Evolutionary conservation across 2,113 vertebrate species (phyloP), one percentile per base, ranked within the genome.

Genomic region (mouse (Mus musculus)): DNA sequence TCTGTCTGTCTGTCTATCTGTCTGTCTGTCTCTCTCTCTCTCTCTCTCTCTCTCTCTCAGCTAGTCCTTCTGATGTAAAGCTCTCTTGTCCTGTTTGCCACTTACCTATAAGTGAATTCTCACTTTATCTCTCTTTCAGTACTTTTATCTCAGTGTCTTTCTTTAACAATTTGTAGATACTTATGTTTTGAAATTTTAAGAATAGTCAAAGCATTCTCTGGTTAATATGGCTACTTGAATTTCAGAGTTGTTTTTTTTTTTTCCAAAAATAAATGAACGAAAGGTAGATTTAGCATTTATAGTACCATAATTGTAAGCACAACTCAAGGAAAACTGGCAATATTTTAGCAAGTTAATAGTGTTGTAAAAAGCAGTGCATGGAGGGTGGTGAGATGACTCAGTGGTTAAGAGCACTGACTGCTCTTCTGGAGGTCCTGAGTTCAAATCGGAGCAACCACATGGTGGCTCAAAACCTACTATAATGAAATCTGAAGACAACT

Each of bases 201-300:
- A 71, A 63, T 95, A 91, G 36, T 91, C 22, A 69, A 87, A 91
- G 52, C 92, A 90, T 89, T 52, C 2, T 17, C 61, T 49, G 67
- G n/a, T 67, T 95, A 90, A 73, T 63, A 92, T 96, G 67, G 54
- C 36, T 91, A 20, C 46, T 93, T 96, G 28, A 36, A 42, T 95
- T 85, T 95, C 61, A 84, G 61, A 69, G 36, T 42, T 94, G 33
- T 92, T 94, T 93, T 13, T 46, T 20, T 91, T 36, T 17, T 33
- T 61, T 63, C 13, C n/a, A 75, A 81, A 84, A 93, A 87, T 78
- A 30, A 91, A n/a, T 91, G 86, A 95, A 88, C 33, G 20, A 71
- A 93, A 22, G 13, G 9, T 91, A 94, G 33, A 54, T 95, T 92
- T 88, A 95, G 77, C 12, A 92, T 95, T 81, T 93, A 93, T 19